Base-by-base conservation (phyloP, 2,888 invertebrate genomes). In the Cantharis rufa region DNA sequence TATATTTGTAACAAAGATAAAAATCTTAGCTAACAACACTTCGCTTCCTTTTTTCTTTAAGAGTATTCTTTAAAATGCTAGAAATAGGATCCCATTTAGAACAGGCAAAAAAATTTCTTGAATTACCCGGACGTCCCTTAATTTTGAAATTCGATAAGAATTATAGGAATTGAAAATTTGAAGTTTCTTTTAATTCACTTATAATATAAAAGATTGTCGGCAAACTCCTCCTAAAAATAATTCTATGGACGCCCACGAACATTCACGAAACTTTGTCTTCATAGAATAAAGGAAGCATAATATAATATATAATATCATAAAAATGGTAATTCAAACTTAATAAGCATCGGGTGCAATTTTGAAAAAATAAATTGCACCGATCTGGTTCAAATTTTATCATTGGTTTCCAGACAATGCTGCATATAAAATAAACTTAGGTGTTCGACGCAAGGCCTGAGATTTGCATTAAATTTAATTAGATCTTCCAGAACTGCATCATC, bases 361-460 rank as follows among this genome's bases (percentile, higher is more conserved):
- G 4, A 10, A 71, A 71, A 48, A 15, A 1, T 28, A 16, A 16
- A 63, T n/a, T 68, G 66, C 72, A 48, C 28, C n/a, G 1, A 48
- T n/a, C 48, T 7, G 1, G 7, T n/a, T 70, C 27, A 77, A 16
- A 77, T 74, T 62, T 74, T 77, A 11, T 18, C 71, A 7, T 77
- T 69, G 4, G 63, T 15, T 69, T 77, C 77, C 62, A 77, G 64
- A 62, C 27, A 69, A 69, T 77, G 68, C 1, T 62, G 63, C 15
- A 24, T 62, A 61, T 77, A 77, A 71, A 77, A 77, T 24, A 64
- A 28, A 10, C 48, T 48, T 16, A 77, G 64, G 62, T 77, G 77
- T 21, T 71, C 68, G 4, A 77, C 69, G 62, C 77, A 77, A n/a
- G 28, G 15, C 16, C 74, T 62, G 13, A 77, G 62, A n/a, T 74